Evolutionary conservation across 2,797 vertebrate genomes (phyloP).

Genomic region (Squalus acanthias): DNA sequence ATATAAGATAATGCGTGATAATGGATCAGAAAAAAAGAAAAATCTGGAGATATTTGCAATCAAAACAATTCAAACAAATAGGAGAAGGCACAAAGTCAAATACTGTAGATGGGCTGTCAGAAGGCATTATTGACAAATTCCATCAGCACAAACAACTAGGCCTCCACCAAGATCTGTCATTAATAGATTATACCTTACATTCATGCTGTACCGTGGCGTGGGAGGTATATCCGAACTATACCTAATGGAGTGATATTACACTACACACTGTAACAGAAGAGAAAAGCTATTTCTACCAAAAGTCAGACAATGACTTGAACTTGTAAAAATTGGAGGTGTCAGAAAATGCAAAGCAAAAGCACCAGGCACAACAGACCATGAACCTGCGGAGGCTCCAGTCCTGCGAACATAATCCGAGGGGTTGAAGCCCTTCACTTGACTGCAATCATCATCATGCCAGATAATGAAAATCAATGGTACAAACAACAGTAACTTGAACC

Average conservation of each 20-base stretch:
- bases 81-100: background rate
- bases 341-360: background rate
- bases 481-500: constrained; percentile 3
- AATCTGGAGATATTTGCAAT: background rate
- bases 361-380: background rate
- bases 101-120: background rate
- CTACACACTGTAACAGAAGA: background rate
- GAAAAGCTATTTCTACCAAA: background rate
- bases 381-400: background rate
- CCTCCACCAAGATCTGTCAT: background rate
- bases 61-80: background rate
- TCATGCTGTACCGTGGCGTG: background rate
- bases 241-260: background rate
- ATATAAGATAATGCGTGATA: too few species aligned
- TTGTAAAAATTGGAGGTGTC: background rate
- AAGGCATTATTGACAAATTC: background rate
- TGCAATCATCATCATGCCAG: background rate
- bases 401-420: background rate
- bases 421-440: background rate
- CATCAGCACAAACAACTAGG: background rate
- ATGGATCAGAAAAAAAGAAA: background rate
- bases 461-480: constrained; percentile 3
- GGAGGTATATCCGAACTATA: background rate
- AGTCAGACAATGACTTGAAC: background rate
- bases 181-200: background rate